Evolutionary conservation across 2,797 vertebrate genomes (phyloP), one percentile per base, ranked within the genome.

Genomic region (Geotrypetes seraphini): DNA sequence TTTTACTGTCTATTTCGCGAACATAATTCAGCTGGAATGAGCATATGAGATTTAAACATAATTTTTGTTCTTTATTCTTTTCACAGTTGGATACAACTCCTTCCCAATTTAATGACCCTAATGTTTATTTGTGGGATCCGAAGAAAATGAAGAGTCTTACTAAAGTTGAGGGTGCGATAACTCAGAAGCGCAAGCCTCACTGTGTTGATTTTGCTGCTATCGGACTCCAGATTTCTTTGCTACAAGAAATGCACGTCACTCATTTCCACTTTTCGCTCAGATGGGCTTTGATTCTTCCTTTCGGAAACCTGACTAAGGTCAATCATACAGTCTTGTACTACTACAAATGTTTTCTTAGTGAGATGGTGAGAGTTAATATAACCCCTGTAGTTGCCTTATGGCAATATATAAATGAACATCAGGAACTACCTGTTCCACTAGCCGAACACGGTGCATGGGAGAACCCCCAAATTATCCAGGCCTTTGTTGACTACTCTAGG

Each of bases 241-340:
- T 97, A 29, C 69, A 26, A 30, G 74, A 75, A 25, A 82, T 83
- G 25, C 87, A 72, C 0, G 75, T 93, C 3, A 84, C 79, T 8
- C 90, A 97, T 64, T 97, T 95, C 44, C 87, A 91, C 66, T 99
- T 99, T 73, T 83, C 90, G 11, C 75, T 99, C 33, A 88, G 88
- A 65, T 99, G 96, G 96, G 88, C 89, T 3, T 78, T 79, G 5
- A 63, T 99, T 43, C 77, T 92, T 31, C 91, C 92, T 2, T 65
- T 76, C 11, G 92, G 90, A 2, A 77, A 85, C 6, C 77, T 75
- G 39, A 73, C 82, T 6, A 68, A 66, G 10, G 74, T 87, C 19
- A 96, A 96, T 55, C 47, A 46, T 58, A 89, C 87, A 1, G 73
- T 90, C 47, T 69, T 99, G 33, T 73, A 51, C 33, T 97, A 90